Percentiles rank a stretch among this genome's conserved stretches.
Conservation (phyloP, 2,888 invertebrate species). For the Limnephilus marmoratus region DNA sequence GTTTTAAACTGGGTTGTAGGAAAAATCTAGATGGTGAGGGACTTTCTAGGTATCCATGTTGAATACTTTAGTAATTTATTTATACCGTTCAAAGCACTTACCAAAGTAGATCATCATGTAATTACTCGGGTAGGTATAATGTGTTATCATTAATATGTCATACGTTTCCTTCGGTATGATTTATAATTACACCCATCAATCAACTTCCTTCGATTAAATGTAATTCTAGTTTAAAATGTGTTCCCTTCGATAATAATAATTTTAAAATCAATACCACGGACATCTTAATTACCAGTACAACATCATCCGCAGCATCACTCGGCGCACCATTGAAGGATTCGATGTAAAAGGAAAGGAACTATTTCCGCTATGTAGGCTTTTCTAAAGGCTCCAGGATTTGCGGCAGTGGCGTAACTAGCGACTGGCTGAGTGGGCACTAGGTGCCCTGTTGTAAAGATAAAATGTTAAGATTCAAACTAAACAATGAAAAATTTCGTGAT, state of each 20-base stretch:
- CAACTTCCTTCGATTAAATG: slow-evolving; percentile 11
- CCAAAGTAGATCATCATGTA: neutral
- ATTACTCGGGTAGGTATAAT: neutral
- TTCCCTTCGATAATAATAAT: neutral
- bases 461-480: no score
- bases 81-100: neutral
- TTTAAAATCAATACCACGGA: neutral
- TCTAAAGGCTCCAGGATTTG: neutral
- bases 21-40: neutral
- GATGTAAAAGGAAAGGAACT: slow-evolving; percentile 17
- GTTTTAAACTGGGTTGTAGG: neutral
- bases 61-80: neutral
- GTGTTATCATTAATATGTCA: neutral
- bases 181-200: slow-evolving; percentile 11
- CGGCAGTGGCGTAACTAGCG: neutral
- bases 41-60: neutral
- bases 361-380: slow-evolving; percentile 22
- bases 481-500: no score
- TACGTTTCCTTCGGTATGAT: neutral
- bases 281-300: slow-evolving; percentile 6
- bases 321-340: neutral
- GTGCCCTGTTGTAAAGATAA: neutral
- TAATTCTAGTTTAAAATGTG: neutral
- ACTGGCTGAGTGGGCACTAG: neutral
- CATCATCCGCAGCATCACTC: neutral